Evolutionary conservation across 2,888 invertebrate genomes (phyloP).

Genomic region (Rhyacophila evoluta): DNA sequence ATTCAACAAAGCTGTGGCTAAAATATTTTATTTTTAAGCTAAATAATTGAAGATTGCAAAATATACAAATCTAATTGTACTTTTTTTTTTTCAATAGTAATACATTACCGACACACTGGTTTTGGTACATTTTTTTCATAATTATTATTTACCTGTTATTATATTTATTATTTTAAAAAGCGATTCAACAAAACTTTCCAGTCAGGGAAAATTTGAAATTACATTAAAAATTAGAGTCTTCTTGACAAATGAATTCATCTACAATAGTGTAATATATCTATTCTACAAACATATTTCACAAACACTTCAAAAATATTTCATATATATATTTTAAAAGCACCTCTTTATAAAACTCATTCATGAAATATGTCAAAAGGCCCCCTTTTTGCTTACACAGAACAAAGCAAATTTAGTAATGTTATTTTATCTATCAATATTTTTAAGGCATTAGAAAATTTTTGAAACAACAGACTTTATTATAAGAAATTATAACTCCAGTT

Average conservation of each 20-base stretch:
- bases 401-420: neutral
- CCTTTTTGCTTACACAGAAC: slow-evolving; percentile 6
- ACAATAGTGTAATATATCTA: slow-evolving; percentile 16
- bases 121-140: neutral
- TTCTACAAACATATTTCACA: neutral
- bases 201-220: neutral
- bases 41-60: neutral
- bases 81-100: neutral
- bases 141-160: neutral
- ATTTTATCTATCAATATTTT: neutral
- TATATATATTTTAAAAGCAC: neutral
- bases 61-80: neutral
- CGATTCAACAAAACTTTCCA: neutral
- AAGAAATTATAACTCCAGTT: neutral
- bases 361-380: neutral
- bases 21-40: neutral
- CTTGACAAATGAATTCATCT: neutral
- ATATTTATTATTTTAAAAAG: neutral
- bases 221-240: neutral
- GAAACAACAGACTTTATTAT: neutral
- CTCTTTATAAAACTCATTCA: neutral
- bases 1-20: neutral
- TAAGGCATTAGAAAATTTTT: neutral
- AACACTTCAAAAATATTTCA: neutral
- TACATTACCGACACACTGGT: neutral